Base-by-base conservation (phyloP, 2,888 invertebrate species). In the Campoletis raptor region DNA sequence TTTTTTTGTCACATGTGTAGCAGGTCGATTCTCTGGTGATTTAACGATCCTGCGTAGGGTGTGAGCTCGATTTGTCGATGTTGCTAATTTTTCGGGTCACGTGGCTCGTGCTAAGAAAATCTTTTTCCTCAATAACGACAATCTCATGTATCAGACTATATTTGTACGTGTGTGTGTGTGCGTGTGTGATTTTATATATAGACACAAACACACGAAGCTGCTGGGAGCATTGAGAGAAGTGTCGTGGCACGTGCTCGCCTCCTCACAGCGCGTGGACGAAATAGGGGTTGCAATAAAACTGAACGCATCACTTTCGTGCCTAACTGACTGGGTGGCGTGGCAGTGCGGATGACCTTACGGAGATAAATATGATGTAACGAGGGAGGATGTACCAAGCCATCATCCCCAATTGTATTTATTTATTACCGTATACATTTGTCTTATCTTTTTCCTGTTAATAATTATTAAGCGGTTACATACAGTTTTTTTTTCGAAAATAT, bases 361-460 rank as follows among this genome's bases (percentile, higher is more conserved):
- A 94, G 94, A 94, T 94, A 94, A 94, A 94, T 94, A 93, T 94
- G 93, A 94, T 92, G 94, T 93, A 94, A 94, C 94, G 94, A 94
- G 94, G 93, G 92, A 92, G 94, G 94, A 90, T 92, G 85, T 74
- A 48, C 85, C 57, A 64, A 45, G 66, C 48, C 78, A 67, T 79
- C 81, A 81, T 73, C 78, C 85, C 82, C 72, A 52, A 78, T 48
- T 76, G 72, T 85, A 30, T 61, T 61, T 36, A 52, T 54, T 37
- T 73, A 54, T n/a, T 24, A 2, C 24, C 45, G 6, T 3, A 61
- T 12, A 61, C 12, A 61, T 15, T 52, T 52, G 24, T 15, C 9
- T 12, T 24, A 15, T 6, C 61, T 30, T 30, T 30, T 9, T 10
- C 30, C 15, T 30, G 30, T 61, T 15, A 10, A 30, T 61, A 30